These are phyloP conservation scores for Phoenicopterus ruber DNA, from an alignment of 2,113 vertebrate genomes.

Conservation along the genomic window DNA sequence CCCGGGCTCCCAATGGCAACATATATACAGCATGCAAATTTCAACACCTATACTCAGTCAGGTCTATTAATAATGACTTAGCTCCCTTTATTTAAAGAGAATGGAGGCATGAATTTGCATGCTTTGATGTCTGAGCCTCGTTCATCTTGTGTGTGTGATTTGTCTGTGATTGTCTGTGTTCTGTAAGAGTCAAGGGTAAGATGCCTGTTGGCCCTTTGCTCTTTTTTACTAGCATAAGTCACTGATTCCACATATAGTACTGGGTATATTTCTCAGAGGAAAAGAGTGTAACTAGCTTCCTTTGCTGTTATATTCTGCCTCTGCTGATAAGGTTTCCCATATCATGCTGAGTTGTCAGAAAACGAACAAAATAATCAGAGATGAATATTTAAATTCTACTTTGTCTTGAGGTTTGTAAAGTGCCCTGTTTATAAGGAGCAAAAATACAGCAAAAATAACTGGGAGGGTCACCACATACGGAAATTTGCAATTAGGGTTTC, in stretches of 20 bases:
- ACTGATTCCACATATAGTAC: not conserved
- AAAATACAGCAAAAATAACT: not conserved
- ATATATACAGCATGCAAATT: not conserved
- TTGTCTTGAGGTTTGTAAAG: not conserved
- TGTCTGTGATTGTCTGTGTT: not conserved
- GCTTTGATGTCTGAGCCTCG: not conserved
- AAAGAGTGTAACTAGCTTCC: not conserved
- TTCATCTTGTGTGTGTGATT: not conserved
- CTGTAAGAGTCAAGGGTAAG: not conserved
- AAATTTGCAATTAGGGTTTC: not conserved
- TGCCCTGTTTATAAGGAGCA: not conserved
- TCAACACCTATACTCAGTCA: not conserved
- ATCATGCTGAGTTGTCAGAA: not conserved
- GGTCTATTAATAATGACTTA: not conserved
- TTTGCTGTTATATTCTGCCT: not conserved
- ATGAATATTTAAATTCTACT: not conserved
- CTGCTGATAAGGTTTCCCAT: not conserved
- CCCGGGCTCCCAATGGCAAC: not conserved
- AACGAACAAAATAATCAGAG: not conserved
- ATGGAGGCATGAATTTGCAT: not conserved
- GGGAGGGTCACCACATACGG: fast-evolving
- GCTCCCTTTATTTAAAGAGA: not conserved
- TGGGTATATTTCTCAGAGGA: not conserved
- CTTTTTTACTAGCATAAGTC: not conserved
- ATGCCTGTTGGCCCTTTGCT: not conserved